Conservation (phyloP, 2,113 vertebrate genomes). For the Phylloscopus trochilus region DNA sequence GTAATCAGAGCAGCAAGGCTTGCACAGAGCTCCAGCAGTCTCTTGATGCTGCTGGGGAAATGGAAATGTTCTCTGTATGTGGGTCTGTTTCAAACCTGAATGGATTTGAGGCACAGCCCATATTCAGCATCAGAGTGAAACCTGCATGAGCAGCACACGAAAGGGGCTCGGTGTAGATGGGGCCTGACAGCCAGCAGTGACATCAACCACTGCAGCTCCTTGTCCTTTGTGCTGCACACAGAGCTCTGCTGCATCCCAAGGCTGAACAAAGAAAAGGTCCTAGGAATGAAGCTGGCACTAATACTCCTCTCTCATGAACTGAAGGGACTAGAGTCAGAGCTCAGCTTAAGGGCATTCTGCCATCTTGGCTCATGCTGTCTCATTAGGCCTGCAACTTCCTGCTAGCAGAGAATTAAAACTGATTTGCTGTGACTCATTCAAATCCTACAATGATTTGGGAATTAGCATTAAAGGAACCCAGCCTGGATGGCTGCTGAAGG, state of each 20-base stretch:
- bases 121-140: background rate
- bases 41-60: slow-evolving; percentile 32
- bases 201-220: slow-evolving; percentile 19
- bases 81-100: background rate
- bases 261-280: background rate
- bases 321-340: background rate
- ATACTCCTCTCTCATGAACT: background rate
- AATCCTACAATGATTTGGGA: background rate
- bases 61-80: background rate
- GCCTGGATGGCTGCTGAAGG: background rate
- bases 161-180: background rate
- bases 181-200: background rate
- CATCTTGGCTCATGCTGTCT: slow-evolving; percentile 10
- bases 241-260: background rate
- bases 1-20: slow-evolving; percentile 57
- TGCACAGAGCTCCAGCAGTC: slow-evolving; percentile 23
- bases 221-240: background rate
- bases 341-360: background rate
- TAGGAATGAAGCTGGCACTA: background rate
- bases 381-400: slow-evolving; percentile 19
- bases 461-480: slow-evolving; percentile 12
- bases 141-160: background rate
- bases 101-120: background rate
- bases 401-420: slow-evolving; percentile 19
- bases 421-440: slow-evolving; percentile 26